Evolutionary conservation across 2,888 invertebrate species (phyloP), one percentile per base, ranked within the genome.

Genomic region (Acanthosoma haemorrhoidale): DNA sequence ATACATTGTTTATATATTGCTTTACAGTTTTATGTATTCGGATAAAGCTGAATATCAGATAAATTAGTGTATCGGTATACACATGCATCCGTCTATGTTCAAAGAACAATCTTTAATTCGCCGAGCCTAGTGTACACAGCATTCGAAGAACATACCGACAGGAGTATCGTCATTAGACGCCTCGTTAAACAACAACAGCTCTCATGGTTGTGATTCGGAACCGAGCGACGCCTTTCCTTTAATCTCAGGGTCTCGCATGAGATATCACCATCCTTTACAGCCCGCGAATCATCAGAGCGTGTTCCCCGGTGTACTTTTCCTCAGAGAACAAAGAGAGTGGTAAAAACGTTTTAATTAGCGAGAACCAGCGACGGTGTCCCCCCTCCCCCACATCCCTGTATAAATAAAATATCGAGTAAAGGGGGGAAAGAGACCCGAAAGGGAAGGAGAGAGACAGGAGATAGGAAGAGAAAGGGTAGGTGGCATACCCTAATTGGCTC

Each of bases 311-410:
- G n/a, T n/a, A n/a, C n/a, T n/a, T n/a, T n/a, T n/a, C n/a, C 43
- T 43, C 43, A 21, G 21, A 25, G 51, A 25, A 51, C 51, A 51
- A 51, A 51, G 51, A 51, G 51, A 25, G 51, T 15, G 51, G 51
- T 51, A 51, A 51, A 51, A 51, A 51, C 51, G 25, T 51, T 51
- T 51, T 51, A 51, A 51, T 51, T 51, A 51, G 51, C 25, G 51
- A 25, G 51, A 51, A 51, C 51, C 51, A 11, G n/a, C 43, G 21
- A 43, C n/a, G n/a, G n/a, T 51, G 21, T 18, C 41, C n/a, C 16
- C 39, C 2, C 41, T 21, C 51, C 25, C 51, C 51, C n/a, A n/a
- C n/a, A 8, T 51, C n/a, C 51, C 29, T 51, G 25, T 51, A 25
- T 51, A 51, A 51, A 51, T 51, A 51, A 51, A 51, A 51, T 51